Conservation (phyloP, 2,888 invertebrate genomes). For the Mellilla xanthometata region DNA sequence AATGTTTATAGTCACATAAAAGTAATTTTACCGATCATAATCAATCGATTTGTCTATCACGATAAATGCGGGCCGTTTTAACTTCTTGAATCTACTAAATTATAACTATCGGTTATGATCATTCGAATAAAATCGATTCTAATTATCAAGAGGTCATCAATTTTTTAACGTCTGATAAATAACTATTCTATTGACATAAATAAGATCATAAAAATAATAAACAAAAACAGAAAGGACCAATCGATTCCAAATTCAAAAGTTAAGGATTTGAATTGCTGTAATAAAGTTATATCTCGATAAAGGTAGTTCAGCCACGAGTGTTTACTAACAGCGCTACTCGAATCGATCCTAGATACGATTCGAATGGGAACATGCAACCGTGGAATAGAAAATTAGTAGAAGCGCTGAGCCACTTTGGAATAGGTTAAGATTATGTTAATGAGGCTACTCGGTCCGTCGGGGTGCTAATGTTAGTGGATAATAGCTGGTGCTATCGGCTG, state of each 20-base stretch:
- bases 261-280: conserved; percentile 23
- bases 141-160: too few species aligned
- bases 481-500: conserved; percentile 12
- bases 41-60: conserved; percentile 14
- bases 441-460: conserved; percentile 29
- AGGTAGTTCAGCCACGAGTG: conserved; percentile 28
- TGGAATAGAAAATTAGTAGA: conserved; percentile 50
- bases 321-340: conserved; percentile 43
- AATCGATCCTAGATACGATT: conserved; percentile 30
- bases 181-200: too few species aligned
- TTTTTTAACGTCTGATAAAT: too few species aligned
- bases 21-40: conserved; percentile 14
- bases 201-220: too few species aligned
- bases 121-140: neutral
- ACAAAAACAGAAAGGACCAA: too few species aligned
- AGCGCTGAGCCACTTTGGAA: conserved; percentile 42
- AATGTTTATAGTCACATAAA: conserved; percentile 4
- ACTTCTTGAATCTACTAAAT: conserved; percentile 21
- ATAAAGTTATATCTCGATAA: conserved; percentile 31
- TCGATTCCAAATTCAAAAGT: conserved; percentile 1
- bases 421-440: conserved; percentile 60
- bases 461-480: conserved; percentile 4
- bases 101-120: conserved; percentile 8
- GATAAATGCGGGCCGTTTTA: conserved; percentile 29
- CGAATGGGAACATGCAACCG: conserved; percentile 40